Evolutionary conservation across 2,113 vertebrate species (phyloP).

Genomic region (Catharus fuscescens): DNA sequence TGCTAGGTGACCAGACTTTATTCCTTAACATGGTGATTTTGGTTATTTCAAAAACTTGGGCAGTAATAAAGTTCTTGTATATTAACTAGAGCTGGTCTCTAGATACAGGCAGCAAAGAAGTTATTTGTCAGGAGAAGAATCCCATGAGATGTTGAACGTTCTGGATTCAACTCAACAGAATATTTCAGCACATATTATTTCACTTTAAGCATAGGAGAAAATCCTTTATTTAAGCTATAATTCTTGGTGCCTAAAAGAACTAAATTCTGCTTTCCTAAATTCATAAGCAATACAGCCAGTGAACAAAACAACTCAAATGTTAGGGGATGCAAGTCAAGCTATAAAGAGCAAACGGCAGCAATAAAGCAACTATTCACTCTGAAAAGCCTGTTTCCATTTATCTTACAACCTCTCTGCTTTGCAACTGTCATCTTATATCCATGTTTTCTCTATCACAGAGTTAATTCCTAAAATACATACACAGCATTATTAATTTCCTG

Average conservation of each 20-base stretch:
- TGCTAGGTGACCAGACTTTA: not conserved
- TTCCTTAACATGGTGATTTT: not conserved
- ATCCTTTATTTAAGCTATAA: not conserved
- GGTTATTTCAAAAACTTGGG: not conserved
- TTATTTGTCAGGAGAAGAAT: not conserved
- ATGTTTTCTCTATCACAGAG: not conserved
- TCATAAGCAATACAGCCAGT: not conserved
- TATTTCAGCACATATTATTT: not conserved
- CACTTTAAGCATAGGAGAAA: not conserved
- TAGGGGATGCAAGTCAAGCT: not conserved
- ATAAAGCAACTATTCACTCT: not conserved
- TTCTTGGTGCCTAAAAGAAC: not conserved
- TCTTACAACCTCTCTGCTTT: not conserved
- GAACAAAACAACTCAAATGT: not conserved
- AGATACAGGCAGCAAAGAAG: not conserved
- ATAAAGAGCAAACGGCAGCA: not conserved
- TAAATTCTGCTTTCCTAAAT: not conserved
- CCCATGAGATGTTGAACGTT: not conserved
- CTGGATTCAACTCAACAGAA: not conserved
- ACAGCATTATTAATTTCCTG: not conserved
- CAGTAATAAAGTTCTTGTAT: not conserved
- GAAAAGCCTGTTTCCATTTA: not conserved
- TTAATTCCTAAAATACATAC: slow-evolving; percentile 15
- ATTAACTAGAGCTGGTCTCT: not conserved
- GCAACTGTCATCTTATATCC: not conserved